A percentile compares a stretch with the other conserved stretches of the same genome.
Evolutionary conservation across 2,888 invertebrate genomes (phyloP).

Genomic region (Heliconius ismenius): DNA sequence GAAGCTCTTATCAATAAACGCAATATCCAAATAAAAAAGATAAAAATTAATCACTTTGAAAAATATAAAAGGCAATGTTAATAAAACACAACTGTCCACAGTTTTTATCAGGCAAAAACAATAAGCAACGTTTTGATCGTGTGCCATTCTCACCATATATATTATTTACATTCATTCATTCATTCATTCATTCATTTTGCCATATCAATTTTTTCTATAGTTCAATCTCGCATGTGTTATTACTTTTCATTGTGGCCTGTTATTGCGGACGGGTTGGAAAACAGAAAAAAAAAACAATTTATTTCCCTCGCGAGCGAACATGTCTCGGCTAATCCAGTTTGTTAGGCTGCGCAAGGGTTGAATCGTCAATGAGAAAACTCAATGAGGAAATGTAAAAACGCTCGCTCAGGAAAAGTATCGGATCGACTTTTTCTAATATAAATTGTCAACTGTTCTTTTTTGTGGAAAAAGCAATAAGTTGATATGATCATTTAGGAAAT

Average conservation of each 20-base stretch:
- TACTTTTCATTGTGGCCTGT: conserved; percentile 72
- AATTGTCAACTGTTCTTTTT: conserved; percentile 50
- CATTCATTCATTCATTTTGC: conserved; percentile 22
- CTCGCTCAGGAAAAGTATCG: conserved; percentile 68
- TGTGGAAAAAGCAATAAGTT: conserved; percentile 11
- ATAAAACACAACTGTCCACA: conserved; percentile 27
- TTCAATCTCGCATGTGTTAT: conserved; percentile 63
- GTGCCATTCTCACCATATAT: conserved; percentile 15
- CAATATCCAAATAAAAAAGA: not conserved
- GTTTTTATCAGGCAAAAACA: conserved; percentile 26
- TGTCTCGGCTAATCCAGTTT: conserved; percentile 80
- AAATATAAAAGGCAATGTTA: conserved; percentile 18
- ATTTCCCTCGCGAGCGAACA: conserved; percentile 78
- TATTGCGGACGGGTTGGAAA: conserved; percentile 68
- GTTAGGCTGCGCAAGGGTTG: conserved; percentile 80
- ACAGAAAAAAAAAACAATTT: conserved; percentile 71
- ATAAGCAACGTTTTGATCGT: conserved; percentile 22
- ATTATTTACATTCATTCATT: conserved; percentile 9
- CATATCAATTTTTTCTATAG: conserved; percentile 54
- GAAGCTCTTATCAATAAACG: not conserved
- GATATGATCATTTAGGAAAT: not conserved
- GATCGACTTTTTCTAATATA: conserved; percentile 70
- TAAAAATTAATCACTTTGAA: not conserved
- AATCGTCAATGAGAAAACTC: conserved; percentile 76
- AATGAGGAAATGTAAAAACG: conserved; percentile 74